Evolutionary conservation across 2,797 vertebrate genomes (phyloP), one percentile per base, ranked within the genome.

Genomic region (Nothura maculosa): DNA sequence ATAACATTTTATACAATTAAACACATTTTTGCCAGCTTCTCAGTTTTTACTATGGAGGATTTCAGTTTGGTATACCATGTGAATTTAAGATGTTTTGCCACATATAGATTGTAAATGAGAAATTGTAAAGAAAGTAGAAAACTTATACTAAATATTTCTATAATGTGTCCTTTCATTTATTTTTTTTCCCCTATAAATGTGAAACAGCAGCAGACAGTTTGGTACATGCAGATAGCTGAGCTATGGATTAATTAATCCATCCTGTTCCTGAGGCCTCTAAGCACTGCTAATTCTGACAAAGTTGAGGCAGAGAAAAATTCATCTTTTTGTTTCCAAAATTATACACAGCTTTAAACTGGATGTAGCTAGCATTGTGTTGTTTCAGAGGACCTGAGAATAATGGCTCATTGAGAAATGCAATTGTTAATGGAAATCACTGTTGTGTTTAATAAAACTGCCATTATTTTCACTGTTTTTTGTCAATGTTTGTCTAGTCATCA

Each of bases 161-260:
- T 85, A 17, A 69, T 80, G 72, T 60, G 54, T 87, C 38, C 92
- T 94, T 94, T 83, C 81, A 96, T 88, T 92, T 40, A 13, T 40
- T 92, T 89, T 85, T 70, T 84, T 80, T 87, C 16, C 22, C 3
- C 12, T 1, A 17, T 13, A 52, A 45, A 24, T 19, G 52, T 22
- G 40, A 58, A 82, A 83, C 81, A 84, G 77, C 18, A 89, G 66
- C 73, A 54, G 77, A 72, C 19, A 34, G 72, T 90, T 87, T 74
- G 90, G 78, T 66, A 45, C 94, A 69, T 64, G n/a, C 45, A 88
- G 89, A 62, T 82, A 73, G 70, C 61, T 52, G 47, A 92, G 85
- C 78, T 67, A 72, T 63, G 72, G 69, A 83, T 90, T 87, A 91
- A 79, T 93, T 91, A 91, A 81, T 93, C 90, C 45, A 69, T 91